Conservation (phyloP, 2,888 invertebrate species). For the Pocota personata region DNA sequence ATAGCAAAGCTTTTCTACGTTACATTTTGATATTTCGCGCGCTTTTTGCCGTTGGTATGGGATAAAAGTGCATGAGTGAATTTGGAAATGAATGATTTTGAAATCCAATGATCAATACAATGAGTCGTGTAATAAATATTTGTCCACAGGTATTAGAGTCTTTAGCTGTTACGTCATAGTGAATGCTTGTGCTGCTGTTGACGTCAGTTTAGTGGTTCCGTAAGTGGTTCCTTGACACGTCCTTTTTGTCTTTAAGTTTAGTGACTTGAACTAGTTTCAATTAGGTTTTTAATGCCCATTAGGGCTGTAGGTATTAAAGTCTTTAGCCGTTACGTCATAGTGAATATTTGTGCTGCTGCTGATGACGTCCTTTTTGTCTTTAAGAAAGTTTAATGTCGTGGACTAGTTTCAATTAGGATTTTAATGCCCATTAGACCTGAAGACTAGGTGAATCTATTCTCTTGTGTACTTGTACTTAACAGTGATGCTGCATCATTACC, state of each 20-base stretch:
- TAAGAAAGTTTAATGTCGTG: not conserved
- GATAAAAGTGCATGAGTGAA: not conserved
- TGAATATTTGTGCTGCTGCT: not conserved
- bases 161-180: not conserved
- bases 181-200: not conserved
- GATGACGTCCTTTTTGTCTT: not conserved
- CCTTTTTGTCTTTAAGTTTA: not conserved
- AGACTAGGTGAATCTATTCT: too few species aligned
- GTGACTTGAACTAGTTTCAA: too few species aligned
- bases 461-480: too few species aligned
- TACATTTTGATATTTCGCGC: not conserved
- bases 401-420: too few species aligned
- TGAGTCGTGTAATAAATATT: not conserved
- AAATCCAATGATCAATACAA: not conserved
- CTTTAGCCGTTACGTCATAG: not conserved
- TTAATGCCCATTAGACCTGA: too few species aligned
- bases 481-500: too few species aligned
- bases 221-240: not conserved
- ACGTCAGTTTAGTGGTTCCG: not conserved
- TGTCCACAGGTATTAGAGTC: not conserved
- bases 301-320: not conserved
- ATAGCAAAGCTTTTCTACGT: constrained; percentile 5
- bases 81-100: not conserved
- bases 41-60: not conserved
- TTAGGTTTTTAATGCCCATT: too few species aligned